Evolutionary conservation across 2,888 invertebrate species (phyloP).

Genomic region (Hirtodrosophila trivittata): DNA sequence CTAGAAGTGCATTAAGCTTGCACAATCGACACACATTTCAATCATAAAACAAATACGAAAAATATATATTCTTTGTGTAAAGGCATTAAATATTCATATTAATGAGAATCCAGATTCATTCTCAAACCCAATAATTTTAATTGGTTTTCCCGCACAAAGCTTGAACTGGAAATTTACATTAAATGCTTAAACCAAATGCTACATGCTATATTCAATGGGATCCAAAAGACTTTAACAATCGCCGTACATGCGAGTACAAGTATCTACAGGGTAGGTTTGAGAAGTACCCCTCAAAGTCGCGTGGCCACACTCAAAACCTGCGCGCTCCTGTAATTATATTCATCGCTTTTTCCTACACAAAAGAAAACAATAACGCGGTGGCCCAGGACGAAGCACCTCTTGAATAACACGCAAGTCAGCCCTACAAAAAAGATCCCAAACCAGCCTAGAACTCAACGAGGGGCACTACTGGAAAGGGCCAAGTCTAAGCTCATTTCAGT

Average conservation of each 20-base stretch:
- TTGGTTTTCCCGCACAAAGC: constrained; percentile 35
- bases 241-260: background rate
- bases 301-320: constrained; percentile 58
- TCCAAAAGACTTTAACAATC: constrained; percentile 22
- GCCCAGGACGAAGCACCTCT: constrained; percentile 41
- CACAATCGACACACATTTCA: constrained; percentile 84
- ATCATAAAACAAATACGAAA: constrained; percentile 83
- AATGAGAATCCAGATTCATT: constrained; percentile 2
- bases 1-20: constrained; percentile 40
- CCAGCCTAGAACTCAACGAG: background rate
- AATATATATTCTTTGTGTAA: constrained; percentile 40
- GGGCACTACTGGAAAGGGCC: too few relatives aligned
- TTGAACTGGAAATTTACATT: constrained; percentile 12
- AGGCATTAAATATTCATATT: constrained; percentile 39
- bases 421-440: background rate
- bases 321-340: constrained; percentile 65
- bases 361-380: background rate
- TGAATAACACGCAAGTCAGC: constrained; percentile 55
- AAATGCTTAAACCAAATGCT: constrained; percentile 7
- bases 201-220: background rate
- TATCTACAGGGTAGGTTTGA: constrained; percentile 14
- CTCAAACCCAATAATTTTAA: constrained; percentile 55
- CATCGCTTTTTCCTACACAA: constrained; percentile 45
- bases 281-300: constrained; percentile 48
- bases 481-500: too few relatives aligned